Percentiles rank a stretch among this genome's conserved stretches.
Conservation (phyloP, 2,888 invertebrate genomes). For the Amphimallon solstitiale region DNA sequence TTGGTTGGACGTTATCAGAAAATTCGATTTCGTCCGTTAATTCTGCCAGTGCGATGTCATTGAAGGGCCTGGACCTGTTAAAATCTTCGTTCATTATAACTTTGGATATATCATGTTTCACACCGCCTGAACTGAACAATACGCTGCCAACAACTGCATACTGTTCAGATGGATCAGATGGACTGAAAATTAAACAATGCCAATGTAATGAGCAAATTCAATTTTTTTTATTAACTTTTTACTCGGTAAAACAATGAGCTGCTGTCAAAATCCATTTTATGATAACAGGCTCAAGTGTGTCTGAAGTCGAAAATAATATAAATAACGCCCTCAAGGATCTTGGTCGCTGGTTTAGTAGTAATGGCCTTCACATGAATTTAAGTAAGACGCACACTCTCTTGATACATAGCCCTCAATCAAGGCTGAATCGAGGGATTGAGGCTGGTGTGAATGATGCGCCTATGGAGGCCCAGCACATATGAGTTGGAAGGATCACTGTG, state of each 20-base stretch:
- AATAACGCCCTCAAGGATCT: background rate
- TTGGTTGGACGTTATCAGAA: background rate
- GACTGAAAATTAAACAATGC: background rate
- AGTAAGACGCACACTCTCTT: no score
- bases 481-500: no score
- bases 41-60: constrained; percentile 3
- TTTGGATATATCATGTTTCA: background rate
- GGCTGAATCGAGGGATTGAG: no score
- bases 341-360: no score
- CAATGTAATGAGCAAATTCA: no score
- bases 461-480: no score
- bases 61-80: background rate
- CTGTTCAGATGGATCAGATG: background rate
- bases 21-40: background rate
- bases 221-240: no score
- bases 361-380: no score
- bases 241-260: background rate
- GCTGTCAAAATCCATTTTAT: background rate
- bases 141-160: background rate
- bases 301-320: no score
- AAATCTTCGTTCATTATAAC: background rate
- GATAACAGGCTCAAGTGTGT: no score
- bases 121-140: background rate
- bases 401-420: no score
- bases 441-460: no score